A percentile compares a stretch with the other conserved stretches of the same genome.
Evolutionary conservation across 2,113 vertebrate species (phyloP).

Genomic region (Emydocephalus ijimae): DNA sequence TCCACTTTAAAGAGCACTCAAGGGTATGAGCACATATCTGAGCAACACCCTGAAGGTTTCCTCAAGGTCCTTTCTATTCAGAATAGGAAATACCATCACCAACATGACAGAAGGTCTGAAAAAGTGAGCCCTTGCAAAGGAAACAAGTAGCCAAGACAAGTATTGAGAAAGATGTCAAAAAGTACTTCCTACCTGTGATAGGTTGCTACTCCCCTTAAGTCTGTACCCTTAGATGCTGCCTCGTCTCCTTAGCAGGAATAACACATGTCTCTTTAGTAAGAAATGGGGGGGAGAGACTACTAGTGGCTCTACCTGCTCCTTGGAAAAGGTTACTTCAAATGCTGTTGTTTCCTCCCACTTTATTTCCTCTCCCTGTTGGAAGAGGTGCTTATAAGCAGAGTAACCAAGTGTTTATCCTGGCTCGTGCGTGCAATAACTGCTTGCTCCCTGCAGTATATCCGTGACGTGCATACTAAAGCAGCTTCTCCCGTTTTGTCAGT

Average conservation of each 20-base stretch:
- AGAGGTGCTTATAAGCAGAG: slow-evolving; percentile 64
- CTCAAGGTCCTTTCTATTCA: background rate
- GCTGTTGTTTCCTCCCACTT: slow-evolving; percentile 21
- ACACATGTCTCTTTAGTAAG: slow-evolving; percentile 53
- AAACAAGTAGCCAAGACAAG: slow-evolving; percentile 55
- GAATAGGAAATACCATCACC: background rate
- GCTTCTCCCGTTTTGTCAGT: slow-evolving; percentile 55
- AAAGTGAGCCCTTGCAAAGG: slow-evolving; percentile 48
- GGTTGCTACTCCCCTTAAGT: slow-evolving; percentile 66
- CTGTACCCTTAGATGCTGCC: slow-evolving; percentile 54
- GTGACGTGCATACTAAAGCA: slow-evolving; percentile 67
- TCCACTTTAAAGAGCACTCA: slow-evolving; percentile 40
- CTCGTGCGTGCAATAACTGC: slow-evolving; percentile 64
- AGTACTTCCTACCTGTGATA: slow-evolving; percentile 64
- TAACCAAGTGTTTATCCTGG: slow-evolving; percentile 64
- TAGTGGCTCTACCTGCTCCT: slow-evolving; percentile 59
- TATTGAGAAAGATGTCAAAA: slow-evolving; percentile 57
- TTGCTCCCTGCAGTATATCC: slow-evolving; percentile 65
- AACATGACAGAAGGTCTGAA: slow-evolving; percentile 41
- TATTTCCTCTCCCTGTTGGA: slow-evolving; percentile 58
- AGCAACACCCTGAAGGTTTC: slow-evolving; percentile 63
- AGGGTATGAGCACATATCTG: slow-evolving; percentile 44
- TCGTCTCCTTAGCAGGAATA: slow-evolving; percentile 56
- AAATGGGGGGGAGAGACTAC: slow-evolving; percentile 25
- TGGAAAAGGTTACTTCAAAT: slow-evolving; percentile 54